phyloP scores from a whole-genome alignment of 2,888 invertebrate species.

The Gymnocheta viridis region DNA sequence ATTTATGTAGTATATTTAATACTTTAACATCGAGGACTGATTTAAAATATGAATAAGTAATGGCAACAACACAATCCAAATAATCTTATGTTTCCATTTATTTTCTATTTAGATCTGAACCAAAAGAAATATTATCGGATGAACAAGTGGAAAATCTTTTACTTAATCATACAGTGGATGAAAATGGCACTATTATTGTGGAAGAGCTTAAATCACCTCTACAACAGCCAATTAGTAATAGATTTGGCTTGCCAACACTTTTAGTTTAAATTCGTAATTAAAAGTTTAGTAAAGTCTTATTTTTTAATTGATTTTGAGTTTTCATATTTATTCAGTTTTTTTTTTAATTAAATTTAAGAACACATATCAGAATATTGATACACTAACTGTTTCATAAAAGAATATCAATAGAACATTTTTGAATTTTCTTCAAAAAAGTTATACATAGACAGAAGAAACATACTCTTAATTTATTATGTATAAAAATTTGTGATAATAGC shows the following conservation, averaged over 20 bases:
- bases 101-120: constrained; percentile 75
- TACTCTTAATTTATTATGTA: not conserved
- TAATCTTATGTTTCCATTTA: constrained; percentile 73
- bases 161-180: constrained; percentile 79
- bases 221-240: constrained; percentile 70
- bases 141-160: constrained; percentile 82
- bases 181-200: constrained; percentile 78
- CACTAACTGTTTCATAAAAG: not conserved
- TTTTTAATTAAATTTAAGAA: constrained; percentile 40
- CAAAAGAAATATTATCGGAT: constrained; percentile 81
- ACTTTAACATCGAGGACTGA: constrained; percentile 41
- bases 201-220: constrained; percentile 78
- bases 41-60: constrained; percentile 64
- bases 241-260: constrained; percentile 60
- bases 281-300: not conserved
- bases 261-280: constrained; percentile 54
- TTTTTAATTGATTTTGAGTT: not conserved
- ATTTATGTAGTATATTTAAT: too few species aligned
- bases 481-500: constrained; percentile 42
- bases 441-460: not conserved
- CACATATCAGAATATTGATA: constrained; percentile 58
- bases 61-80: constrained; percentile 10
- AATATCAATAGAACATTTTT: constrained; percentile 1
- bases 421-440: not conserved
- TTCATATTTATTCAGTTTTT: constrained; percentile 2